Evolutionary conservation across 2,888 invertebrate species (phyloP).

Genomic region (Mantis religiosa): DNA sequence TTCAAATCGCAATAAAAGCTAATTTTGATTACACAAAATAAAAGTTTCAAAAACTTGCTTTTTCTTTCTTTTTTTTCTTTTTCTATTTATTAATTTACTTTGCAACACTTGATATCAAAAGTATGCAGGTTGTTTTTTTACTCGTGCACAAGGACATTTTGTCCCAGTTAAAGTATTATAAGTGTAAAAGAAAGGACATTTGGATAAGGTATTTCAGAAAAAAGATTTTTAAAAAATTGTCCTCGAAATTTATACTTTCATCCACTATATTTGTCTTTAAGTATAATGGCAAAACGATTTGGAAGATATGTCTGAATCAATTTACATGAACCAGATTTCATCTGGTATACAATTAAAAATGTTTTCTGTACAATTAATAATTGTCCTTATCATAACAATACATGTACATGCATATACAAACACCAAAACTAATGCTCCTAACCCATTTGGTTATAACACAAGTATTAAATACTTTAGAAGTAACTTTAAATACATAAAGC

Average conservation of each 20-base stretch:
- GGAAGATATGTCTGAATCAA: not conserved
- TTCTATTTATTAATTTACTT: too few relatives aligned
- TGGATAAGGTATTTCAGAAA: not conserved
- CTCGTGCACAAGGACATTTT: too few relatives aligned
- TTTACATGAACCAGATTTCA: not conserved
- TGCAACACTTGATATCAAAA: too few relatives aligned
- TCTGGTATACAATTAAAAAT: not conserved
- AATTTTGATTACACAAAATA: too few relatives aligned
- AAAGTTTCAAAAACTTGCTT: too few relatives aligned
- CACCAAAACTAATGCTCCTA: not conserved
- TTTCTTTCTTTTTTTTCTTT: too few relatives aligned
- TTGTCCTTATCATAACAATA: not conserved
- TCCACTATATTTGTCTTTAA: not conserved
- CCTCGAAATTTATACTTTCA: not conserved
- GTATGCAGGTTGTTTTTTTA: too few relatives aligned
- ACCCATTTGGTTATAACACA: not conserved
- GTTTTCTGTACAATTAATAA: not conserved
- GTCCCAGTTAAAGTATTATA: too few relatives aligned
- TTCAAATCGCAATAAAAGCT: too few relatives aligned
- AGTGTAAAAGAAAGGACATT: not conserved
- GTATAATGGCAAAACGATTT: not conserved
- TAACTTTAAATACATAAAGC: not conserved
- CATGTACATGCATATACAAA: not conserved
- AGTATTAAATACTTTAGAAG: not conserved
- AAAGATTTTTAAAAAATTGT: not conserved